Conservation (phyloP, 2,888 invertebrate genomes). For the Thera obeliscata region DNA sequence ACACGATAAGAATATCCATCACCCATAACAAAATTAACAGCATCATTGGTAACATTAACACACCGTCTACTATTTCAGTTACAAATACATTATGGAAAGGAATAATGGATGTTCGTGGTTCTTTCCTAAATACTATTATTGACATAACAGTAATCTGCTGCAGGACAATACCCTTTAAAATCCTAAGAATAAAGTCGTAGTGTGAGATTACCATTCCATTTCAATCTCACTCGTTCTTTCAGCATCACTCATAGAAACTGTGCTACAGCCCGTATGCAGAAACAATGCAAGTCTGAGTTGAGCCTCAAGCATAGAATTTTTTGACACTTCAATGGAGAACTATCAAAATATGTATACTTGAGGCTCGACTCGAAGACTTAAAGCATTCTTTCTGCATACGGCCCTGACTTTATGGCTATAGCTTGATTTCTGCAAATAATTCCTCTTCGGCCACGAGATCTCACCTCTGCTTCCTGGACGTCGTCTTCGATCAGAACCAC, state of each 20-base stretch:
- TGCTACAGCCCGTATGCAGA: too few species aligned
- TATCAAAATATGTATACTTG: too few species aligned
- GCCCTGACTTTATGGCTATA: neutral
- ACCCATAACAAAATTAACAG: too few species aligned
- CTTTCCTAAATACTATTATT: neutral
- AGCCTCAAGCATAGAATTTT: too few species aligned
- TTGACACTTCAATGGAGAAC: too few species aligned
- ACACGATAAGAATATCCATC: too few species aligned
- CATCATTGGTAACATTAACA: neutral
- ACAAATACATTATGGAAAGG: neutral
- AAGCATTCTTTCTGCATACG: neutral
- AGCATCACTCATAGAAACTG: neutral
- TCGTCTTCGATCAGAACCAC: constrained; percentile 59
- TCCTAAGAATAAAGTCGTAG: neutral
- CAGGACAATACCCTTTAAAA: neutral
- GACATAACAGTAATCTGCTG: neutral
- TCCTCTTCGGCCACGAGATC: constrained; percentile 40
- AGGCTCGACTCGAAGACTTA: too few species aligned
- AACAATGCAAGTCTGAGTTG: too few species aligned
- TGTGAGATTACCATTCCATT: neutral
- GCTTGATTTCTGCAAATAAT: neutral
- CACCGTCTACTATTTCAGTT: neutral
- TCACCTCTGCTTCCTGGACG: constrained; percentile 78
- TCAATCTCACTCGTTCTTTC: neutral
- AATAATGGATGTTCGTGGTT: neutral